Evolutionary conservation across 2,113 vertebrate species (phyloP), one percentile per base, ranked within the genome.

Genomic region (Porphyrio hochstetteri): DNA sequence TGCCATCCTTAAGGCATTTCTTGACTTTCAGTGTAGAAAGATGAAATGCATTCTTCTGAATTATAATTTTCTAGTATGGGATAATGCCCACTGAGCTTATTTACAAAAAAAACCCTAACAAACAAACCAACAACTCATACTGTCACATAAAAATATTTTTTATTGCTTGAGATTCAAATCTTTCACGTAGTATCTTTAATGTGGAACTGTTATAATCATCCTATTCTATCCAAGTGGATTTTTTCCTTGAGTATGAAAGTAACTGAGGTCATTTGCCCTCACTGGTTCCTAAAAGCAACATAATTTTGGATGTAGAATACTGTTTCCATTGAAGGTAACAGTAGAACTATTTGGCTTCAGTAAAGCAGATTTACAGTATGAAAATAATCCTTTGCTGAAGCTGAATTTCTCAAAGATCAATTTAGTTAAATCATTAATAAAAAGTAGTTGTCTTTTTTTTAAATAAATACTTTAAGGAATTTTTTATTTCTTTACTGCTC

Each of bases 1-100:
- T 95, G 94, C 96, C 67, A 72, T 98, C 95, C 96, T 91, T 97
- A 82, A 94, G 92, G 96, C 72, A 95, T 98, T 95, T 97, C 86
- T 46, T 96, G 97, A 95, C 76, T 97, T 90, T 36, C 18, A 24
- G 52, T 76, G 23, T 74, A 67, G 69, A 90, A 82, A 82, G 80
- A 92, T 96, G 69, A 96, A 91, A 82, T 75, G 21, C 53, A 4
- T 79, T 83, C 55, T 88, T 84, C 60, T 91, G 50, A 95, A 40
- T 71, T 87, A 28, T 56, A 83, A 6, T 88, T 86, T 82, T 76
- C 14, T 29, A 35, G 31, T 74, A 28, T 70, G 50, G 74, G 18
- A 46, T 68, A 65, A 79, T 68, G 8, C 63, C 25, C 44, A 28
- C 72, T 6, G 75, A n/a, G 3, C 19, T 36, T 92, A 67, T 28